These are phyloP conservation scores for Eulemur rubriventer DNA, from an alignment of 2,797 vertebrate species.

Conservation along the genomic window DNA sequence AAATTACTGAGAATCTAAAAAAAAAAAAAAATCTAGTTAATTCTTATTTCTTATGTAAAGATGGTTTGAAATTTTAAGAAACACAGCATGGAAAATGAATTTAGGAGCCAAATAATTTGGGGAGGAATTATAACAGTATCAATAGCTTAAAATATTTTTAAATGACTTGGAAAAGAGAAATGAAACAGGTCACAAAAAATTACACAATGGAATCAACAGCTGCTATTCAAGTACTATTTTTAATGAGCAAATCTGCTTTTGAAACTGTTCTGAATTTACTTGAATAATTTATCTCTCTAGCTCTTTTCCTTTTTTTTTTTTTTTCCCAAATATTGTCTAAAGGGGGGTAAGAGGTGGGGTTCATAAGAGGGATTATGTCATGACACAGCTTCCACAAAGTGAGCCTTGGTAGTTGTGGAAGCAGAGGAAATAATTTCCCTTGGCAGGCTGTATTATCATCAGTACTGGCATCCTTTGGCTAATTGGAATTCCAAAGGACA, in stretches of 20 bases:
- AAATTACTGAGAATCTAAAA: constrained; percentile 56
- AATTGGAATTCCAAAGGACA: constrained; percentile 69
- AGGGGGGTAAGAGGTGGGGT: not conserved
- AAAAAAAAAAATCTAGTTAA: not conserved
- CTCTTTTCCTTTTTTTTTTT: not conserved
- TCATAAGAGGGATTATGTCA: not conserved
- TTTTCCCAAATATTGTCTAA: not conserved
- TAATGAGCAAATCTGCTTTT: constrained; percentile 47
- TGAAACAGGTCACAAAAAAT: not conserved
- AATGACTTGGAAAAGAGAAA: constrained; percentile 42
- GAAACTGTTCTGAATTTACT: constrained; percentile 34
- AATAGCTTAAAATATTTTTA: constrained; percentile 53
- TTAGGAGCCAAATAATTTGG: not conserved
- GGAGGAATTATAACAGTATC: not conserved
- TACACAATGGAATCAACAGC: constrained; percentile 2
- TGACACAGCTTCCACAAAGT: constrained; percentile 37
- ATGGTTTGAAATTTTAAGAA: constrained; percentile 20
- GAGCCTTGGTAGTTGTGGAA: not conserved
- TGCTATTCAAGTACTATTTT: constrained; percentile 44
- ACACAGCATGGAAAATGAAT: constrained; percentile 20
- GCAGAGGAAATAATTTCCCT: constrained; percentile 34
- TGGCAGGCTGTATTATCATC: constrained; percentile 42
- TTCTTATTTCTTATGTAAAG: constrained; percentile 23
- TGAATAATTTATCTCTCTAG: not conserved
- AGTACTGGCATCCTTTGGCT: constrained; percentile 49